Evolutionary conservation across 92 coral and sea anemone genomes (phyloP).

Genomic region (Epizoanthus illoricatus): DNA sequence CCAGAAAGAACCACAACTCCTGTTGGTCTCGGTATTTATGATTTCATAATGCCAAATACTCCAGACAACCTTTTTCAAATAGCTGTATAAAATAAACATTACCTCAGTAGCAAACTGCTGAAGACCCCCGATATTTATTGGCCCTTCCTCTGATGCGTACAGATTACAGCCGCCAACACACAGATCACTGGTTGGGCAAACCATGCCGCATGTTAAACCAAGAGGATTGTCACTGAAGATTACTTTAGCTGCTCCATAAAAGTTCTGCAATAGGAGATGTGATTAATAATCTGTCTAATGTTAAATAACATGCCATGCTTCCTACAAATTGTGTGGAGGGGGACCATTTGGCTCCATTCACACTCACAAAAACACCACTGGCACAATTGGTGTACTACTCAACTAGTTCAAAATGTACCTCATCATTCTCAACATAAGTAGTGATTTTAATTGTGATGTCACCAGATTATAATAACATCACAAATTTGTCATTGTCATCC

Average conservation of each 20-base stretch:
- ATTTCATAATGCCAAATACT: too few species aligned
- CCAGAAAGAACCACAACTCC: too few species aligned
- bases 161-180: conserved; percentile 99
- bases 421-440: background rate
- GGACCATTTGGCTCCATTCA: too few species aligned
- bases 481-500: too few species aligned
- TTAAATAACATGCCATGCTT: too few species aligned
- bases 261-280: conserved; percentile 59
- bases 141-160: conserved; percentile 98
- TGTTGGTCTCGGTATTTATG: too few species aligned
- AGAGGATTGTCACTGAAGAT: conserved; percentile 98
- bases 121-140: conserved; percentile 96
- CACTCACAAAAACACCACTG: too few species aligned
- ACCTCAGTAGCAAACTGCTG: conserved; percentile 99
- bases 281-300: too few species aligned
- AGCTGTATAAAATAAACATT: background rate
- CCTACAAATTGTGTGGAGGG: too few species aligned
- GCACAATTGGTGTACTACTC: too few species aligned
- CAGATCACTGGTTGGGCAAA: conserved; percentile 97
- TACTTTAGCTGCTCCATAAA: conserved; percentile 95
- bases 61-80: background rate
- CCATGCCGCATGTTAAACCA: conserved; percentile 98
- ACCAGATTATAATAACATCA: too few species aligned
- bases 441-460: too few species aligned
- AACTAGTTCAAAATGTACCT: background rate